Evolutionary conservation across 2,888 invertebrate species (phyloP).

Genomic region (Tineola bisselliella): DNA sequence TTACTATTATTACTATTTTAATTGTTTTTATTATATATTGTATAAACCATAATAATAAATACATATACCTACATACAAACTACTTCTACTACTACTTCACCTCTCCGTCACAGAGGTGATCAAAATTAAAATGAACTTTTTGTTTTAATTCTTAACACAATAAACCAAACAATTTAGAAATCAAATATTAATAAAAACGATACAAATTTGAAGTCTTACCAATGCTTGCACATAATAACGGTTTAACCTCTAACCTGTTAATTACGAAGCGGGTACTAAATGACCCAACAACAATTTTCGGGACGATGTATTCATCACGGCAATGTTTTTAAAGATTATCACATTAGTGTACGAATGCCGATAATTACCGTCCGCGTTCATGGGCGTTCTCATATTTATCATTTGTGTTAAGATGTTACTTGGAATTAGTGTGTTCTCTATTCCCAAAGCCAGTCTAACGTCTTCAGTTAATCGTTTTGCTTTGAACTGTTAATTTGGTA

Average conservation of each 20-base stretch:
- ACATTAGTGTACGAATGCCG: constrained; percentile 35
- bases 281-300: constrained; percentile 21
- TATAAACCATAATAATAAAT: too few species aligned
- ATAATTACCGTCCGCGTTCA: constrained; percentile 29
- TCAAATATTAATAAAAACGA: too few species aligned
- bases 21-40: too few species aligned
- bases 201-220: background rate
- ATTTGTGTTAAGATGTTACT: constrained; percentile 62
- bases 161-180: too few species aligned
- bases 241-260: constrained; percentile 13
- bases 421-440: constrained; percentile 29
- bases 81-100: too few species aligned
- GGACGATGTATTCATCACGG: constrained; percentile 56
- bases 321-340: constrained; percentile 47
- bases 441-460: constrained; percentile 22
- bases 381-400: constrained; percentile 61
- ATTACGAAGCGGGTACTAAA: constrained; percentile 15
- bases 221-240: background rate
- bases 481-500: constrained; percentile 44
- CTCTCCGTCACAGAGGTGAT: too few species aligned
- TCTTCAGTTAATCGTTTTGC: constrained; percentile 35
- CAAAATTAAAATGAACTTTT: too few species aligned
- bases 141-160: too few species aligned
- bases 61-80: too few species aligned
- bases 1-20: too few species aligned